Percentiles rank a stretch among this genome's conserved stretches.
phyloP scores from a whole-genome alignment of 2,113 vertebrate genomes.

The Dicaeum eximium region DNA sequence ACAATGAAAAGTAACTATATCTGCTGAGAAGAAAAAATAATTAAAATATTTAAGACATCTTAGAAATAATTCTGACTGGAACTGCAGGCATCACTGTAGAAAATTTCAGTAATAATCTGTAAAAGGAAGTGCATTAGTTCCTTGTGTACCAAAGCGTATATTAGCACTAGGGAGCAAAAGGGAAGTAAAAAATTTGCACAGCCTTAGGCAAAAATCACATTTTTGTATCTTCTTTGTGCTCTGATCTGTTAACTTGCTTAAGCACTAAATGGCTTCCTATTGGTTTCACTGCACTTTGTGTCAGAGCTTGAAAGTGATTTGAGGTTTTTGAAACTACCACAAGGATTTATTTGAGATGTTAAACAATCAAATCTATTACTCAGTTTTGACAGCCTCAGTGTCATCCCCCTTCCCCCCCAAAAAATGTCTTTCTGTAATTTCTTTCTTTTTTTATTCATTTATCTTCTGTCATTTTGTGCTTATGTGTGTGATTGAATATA shows the following conservation, averaged over 20 bases:
- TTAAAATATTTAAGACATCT: background rate
- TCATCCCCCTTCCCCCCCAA: background rate
- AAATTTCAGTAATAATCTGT: background rate
- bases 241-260: background rate
- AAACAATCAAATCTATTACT: background rate
- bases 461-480: background rate
- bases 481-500: background rate
- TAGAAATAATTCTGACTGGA: background rate
- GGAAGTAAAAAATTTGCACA: background rate
- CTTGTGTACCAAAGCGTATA: accelerated
- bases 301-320: background rate
- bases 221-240: background rate
- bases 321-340: background rate
- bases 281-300: background rate
- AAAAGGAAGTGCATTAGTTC: background rate
- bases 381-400: background rate
- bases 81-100: background rate
- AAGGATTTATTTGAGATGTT: background rate
- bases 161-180: background rate
- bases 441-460: background rate
- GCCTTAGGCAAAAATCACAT: background rate
- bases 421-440: background rate
- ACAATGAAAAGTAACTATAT: background rate
- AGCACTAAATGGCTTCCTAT: background rate
- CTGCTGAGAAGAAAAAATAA: background rate